A percentile compares a stretch with the other conserved stretches of the same genome.
Conservation (phyloP, 1,140 invertebrate species). For the Ips typographus region DNA sequence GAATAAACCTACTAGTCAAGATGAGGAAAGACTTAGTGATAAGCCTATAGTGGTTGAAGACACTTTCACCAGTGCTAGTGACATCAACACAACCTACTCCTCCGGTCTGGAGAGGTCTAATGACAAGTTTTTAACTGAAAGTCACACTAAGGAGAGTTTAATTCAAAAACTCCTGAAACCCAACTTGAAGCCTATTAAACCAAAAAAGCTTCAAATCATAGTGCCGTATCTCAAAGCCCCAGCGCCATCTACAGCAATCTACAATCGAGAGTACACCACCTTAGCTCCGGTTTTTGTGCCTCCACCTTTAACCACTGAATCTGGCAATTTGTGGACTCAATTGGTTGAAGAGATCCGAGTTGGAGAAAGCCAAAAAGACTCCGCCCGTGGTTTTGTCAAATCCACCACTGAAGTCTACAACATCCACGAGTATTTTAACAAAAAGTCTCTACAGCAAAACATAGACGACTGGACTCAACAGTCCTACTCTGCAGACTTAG, state of each 20-base stretch:
- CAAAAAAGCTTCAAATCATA: conserved; percentile 61
- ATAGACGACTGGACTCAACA: conserved; percentile 84
- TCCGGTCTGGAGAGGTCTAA: conserved; percentile 33
- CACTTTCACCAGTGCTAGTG: conserved; percentile 41
- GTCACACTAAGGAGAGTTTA: conserved; percentile 11
- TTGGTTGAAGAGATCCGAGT: conserved; percentile 35
- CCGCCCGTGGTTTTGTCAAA: conserved; percentile 15
- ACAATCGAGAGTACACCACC: conserved; percentile 35
- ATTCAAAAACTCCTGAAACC: conserved; percentile 39
- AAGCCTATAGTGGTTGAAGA: conserved; percentile 51
- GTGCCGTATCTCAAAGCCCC: conserved; percentile 70
- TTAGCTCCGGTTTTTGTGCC: conserved; percentile 42
- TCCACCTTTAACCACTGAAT: conserved; percentile 37
- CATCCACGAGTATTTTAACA: conserved; percentile 40
- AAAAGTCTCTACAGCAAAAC: conserved; percentile 68
- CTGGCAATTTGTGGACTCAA: conserved; percentile 41
- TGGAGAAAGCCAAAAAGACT: conserved; percentile 25
- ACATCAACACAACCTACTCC: conserved; percentile 32
- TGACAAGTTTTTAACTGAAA: conserved; percentile 24
- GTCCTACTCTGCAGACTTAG: conserved; percentile 59
- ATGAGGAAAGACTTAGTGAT: conserved; percentile 38
- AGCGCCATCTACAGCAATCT: conserved; percentile 18
- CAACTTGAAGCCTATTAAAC: conserved; percentile 21
- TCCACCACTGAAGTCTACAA: conserved; percentile 41
- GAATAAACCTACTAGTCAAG: neutral